phyloP scores from a whole-genome alignment of 2,797 vertebrate species.

The Hafferia zeledoni region DNA sequence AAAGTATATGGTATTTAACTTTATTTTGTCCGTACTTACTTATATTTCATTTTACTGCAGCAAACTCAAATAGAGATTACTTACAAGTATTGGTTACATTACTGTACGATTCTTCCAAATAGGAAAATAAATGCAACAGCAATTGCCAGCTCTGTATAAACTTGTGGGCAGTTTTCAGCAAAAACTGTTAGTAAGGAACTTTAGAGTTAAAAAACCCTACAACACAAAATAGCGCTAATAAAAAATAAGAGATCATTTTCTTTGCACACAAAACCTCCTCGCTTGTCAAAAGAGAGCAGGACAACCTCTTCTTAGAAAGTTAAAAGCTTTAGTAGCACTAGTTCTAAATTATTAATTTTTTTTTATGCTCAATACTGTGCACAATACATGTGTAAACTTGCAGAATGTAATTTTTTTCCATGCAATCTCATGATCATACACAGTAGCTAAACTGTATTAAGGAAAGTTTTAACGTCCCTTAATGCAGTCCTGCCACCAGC shows the following conservation, averaged over 20 bases:
- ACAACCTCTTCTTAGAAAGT: not conserved
- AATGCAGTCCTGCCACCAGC: not conserved
- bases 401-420: not conserved
- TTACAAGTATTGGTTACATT: accelerated
- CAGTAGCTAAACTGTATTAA: not conserved
- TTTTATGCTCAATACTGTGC: not conserved
- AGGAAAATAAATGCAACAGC: not conserved
- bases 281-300: not conserved
- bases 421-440: not conserved
- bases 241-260: not conserved
- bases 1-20: not conserved
- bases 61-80: not conserved
- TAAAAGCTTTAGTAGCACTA: not conserved
- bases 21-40: not conserved
- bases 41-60: not conserved
- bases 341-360: not conserved
- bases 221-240: not conserved
- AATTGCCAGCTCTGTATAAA: not conserved
- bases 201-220: not conserved
- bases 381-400: not conserved
- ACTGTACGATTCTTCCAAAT: not conserved
- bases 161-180: not conserved
- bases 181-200: not conserved
- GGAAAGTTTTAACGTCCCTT: not conserved
- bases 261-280: not conserved